These are phyloP conservation scores for Pollenia amentaria DNA, from an alignment of 2,888 invertebrate genomes.

Conservation along the genomic window DNA sequence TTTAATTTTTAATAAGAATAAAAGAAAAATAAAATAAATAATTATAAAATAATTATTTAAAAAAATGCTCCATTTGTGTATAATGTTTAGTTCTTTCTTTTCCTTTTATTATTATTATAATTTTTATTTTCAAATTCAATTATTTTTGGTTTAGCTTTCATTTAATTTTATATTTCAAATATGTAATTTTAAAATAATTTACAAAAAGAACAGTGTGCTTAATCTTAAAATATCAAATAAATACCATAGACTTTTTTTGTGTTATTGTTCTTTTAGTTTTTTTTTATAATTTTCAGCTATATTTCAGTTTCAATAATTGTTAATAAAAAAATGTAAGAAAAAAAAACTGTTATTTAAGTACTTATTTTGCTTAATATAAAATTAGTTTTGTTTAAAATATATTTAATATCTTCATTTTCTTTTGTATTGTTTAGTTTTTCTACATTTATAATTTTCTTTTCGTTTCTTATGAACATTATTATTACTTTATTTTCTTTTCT, in stretches of 20 bases:
- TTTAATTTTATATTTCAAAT: constrained; percentile 22
- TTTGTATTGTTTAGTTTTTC: constrained; percentile 46
- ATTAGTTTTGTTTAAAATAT: constrained; percentile 45
- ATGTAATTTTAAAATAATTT: constrained; percentile 15
- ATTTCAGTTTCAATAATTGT: constrained; percentile 60
- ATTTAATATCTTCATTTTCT: constrained; percentile 17
- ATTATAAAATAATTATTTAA: constrained; percentile 55
- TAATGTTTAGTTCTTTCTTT: constrained; percentile 6
- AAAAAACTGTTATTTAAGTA: constrained; percentile 71
- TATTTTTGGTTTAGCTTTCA: constrained; percentile 52
- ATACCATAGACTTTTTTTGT: constrained; percentile 30
- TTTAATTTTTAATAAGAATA: constrained; percentile 61
- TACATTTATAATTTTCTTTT: constrained; percentile 28
- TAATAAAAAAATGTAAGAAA: constrained; percentile 60
- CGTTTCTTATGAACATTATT: constrained; percentile 56
- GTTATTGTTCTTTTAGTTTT: constrained; percentile 38
- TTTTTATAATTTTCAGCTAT: constrained; percentile 56
- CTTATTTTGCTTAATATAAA: constrained; percentile 72
- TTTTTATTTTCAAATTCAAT: constrained; percentile 32
- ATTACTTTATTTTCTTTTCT: constrained; percentile 63
- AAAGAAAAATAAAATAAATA: constrained; percentile 45
- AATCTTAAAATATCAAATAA: constrained; percentile 53
- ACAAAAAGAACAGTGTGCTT: constrained; percentile 62
- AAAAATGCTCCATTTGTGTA: constrained; percentile 62
- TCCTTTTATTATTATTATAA: constrained; percentile 17